Conservation (phyloP, 1,140 invertebrate species). For the Aculops lycopersici region DNA sequence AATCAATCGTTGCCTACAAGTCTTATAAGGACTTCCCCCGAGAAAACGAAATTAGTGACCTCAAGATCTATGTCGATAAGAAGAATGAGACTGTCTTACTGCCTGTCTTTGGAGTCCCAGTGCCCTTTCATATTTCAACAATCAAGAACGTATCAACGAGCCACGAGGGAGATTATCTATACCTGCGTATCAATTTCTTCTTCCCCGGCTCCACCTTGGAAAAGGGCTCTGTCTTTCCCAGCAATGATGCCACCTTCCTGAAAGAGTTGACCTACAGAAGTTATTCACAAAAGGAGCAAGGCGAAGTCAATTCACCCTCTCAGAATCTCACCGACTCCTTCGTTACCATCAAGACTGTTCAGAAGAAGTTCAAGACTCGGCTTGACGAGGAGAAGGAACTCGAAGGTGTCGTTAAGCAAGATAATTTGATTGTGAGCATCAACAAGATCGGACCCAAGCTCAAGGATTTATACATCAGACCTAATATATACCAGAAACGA, state of each 20-base stretch:
- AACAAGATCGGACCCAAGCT: constrained; percentile 93
- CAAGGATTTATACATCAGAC: constrained; percentile 90
- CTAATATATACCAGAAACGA: constrained; percentile 69
- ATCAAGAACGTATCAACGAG: constrained; percentile 96
- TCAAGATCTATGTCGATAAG: constrained; percentile 83
- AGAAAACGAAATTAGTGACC: constrained; percentile 61
- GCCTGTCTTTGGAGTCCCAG: constrained; percentile 72
- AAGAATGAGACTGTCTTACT: constrained; percentile 91
- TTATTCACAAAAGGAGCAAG: constrained; percentile 86
- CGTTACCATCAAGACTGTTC: constrained; percentile 89
- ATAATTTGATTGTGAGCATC: constrained; percentile 69
- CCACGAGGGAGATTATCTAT: constrained; percentile 94
- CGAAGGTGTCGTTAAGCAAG: constrained; percentile 83
- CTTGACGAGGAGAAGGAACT: constrained; percentile 95
- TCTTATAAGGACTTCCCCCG: constrained; percentile 59
- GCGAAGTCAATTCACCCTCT: constrained; percentile 71
- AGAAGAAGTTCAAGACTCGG: constrained; percentile 88
- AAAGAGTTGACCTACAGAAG: constrained; percentile 99
- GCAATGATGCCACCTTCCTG: constrained; percentile 77
- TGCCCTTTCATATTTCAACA: constrained; percentile 92
- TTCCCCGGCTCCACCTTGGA: constrained; percentile 85
- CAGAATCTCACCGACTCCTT: constrained; percentile 85
- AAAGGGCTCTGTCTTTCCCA: constrained; percentile 49
- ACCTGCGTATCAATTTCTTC: constrained; percentile 92
- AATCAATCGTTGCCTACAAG: constrained; percentile 83